phyloP scores from a whole-genome alignment of 2,797 vertebrate genomes.

The Nyctalus aviator region DNA sequence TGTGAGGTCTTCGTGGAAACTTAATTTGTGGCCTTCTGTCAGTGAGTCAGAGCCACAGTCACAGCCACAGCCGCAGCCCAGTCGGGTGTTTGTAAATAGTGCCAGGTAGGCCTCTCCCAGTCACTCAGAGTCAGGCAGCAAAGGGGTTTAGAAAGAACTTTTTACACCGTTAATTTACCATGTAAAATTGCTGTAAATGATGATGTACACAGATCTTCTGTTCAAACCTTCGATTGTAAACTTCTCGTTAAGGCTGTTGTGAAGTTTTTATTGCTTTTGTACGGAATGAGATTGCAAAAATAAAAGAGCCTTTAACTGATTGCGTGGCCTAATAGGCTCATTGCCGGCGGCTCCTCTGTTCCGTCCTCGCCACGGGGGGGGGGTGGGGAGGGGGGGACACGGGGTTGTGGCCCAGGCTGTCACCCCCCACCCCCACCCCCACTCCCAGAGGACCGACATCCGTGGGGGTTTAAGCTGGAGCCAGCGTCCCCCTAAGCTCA shows the following conservation, averaged over 20 bases:
- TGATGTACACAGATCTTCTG: constrained; percentile 83
- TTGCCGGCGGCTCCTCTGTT: background rate
- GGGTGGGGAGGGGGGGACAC: too few species aligned
- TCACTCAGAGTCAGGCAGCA: constrained; percentile 45
- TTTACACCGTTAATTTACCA: constrained; percentile 75
- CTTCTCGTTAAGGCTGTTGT: constrained; percentile 78
- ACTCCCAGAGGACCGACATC: background rate
- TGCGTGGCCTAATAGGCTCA: background rate
- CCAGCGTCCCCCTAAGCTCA: background rate
- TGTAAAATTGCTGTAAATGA: constrained; percentile 87
- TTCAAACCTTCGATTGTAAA: constrained; percentile 72
- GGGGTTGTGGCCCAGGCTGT: background rate
- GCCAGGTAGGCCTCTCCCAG: background rate
- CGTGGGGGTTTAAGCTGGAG: background rate
- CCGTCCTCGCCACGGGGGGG: accelerated
- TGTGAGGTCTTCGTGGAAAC: background rate
- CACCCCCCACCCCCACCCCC: background rate
- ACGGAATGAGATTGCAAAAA: constrained; percentile 82
- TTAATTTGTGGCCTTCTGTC: too few species aligned
- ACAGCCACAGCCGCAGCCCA: background rate
- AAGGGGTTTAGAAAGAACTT: background rate
- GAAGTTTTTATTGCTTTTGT: constrained; percentile 83
- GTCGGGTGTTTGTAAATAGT: constrained; percentile 81
- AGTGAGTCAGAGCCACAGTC: too few species aligned
- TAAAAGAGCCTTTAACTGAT: constrained; percentile 74